Base-by-base conservation (phyloP, 1,140 invertebrate species). In the Caerostris extrusa region DNA sequence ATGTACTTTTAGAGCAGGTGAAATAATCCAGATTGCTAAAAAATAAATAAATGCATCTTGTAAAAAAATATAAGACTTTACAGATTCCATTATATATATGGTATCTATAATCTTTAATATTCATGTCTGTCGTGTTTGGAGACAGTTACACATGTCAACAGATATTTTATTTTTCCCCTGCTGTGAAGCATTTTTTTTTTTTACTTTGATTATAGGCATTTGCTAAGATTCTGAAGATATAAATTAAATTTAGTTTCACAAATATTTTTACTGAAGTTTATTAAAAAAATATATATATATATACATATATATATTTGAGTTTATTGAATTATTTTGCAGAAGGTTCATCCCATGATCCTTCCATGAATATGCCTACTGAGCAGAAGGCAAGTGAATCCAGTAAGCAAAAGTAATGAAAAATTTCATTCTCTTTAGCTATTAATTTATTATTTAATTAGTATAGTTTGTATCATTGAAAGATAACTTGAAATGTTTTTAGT, bases 361-460 rank as follows among this genome's bases (percentile, higher is more conserved):
- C 85, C 64, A 19, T 93, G n/a, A 89, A 19, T 82, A 69, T 88
- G 85, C 85, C 92, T 50, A 58, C 58, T 64, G 92, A 93, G 61
- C 92, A 93, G 64, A 93, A 87, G 57, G 14, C 86, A 17, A 93
- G 86, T 67, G 92, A 93, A 82, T 93, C 92, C 34, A 93, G 19
- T 64, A 93, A 93, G 71, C 92, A 93, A 61, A 93, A 88, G 19
- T 50, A 55, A 12, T 67, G 12, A 3, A 14, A n/a, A 5, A 53
- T 82, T 5, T 55, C 19, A 19, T 17, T 85, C 58, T 85, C 8
- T 58, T 57, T 85, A 17, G 3, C 4, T 8, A 6, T n/a, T 85
- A 7, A 71, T 60, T 60, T 60, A 60, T 60, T 7, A 60, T 61
- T 61, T 34, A 5, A 19, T 10, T 34, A 34, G 6, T 77, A 19